Evolutionary conservation across 2,888 invertebrate species (phyloP).

Genomic region (Troilus luridus): DNA sequence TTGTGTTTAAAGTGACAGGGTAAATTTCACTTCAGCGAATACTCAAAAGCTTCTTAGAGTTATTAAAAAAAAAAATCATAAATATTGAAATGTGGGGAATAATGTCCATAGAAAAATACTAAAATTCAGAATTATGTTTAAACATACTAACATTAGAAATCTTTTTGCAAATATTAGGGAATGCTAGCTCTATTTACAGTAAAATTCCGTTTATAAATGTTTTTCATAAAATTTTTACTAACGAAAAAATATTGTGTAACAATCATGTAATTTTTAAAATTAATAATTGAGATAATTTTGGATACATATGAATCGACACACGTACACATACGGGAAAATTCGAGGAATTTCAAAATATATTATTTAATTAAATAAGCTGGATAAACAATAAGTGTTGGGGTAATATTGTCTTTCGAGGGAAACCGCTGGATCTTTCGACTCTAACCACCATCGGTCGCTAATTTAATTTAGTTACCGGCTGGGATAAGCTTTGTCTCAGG

Average conservation of each 20-base stretch:
- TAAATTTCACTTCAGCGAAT: neutral
- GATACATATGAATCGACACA: too few species aligned
- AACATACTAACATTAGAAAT: too few species aligned
- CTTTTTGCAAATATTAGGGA: too few species aligned
- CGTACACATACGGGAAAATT: too few species aligned
- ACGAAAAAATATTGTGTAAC: too few species aligned
- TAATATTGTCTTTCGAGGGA: neutral
- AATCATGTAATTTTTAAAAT: too few species aligned
- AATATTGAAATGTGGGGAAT: neutral
- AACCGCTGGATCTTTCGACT: neutral
- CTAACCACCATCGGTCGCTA: neutral
- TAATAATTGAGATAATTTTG: too few species aligned
- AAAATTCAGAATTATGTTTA: too few species aligned
- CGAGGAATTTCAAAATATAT: neutral
- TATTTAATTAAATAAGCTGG: neutral
- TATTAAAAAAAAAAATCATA: neutral
- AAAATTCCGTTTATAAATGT: too few species aligned
- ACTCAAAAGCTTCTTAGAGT: neutral
- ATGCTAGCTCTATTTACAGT: too few species aligned
- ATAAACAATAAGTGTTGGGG: conserved; percentile 12
- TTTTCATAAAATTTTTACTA: too few species aligned
- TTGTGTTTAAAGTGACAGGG: neutral
- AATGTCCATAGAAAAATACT: too few species aligned
- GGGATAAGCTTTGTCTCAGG: neutral
- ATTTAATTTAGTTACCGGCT: neutral